Percentiles rank a stretch among this genome's conserved stretches.
Evolutionary conservation across 2,888 invertebrate species (phyloP).

Genomic region (Euplexia lucipara): DNA sequence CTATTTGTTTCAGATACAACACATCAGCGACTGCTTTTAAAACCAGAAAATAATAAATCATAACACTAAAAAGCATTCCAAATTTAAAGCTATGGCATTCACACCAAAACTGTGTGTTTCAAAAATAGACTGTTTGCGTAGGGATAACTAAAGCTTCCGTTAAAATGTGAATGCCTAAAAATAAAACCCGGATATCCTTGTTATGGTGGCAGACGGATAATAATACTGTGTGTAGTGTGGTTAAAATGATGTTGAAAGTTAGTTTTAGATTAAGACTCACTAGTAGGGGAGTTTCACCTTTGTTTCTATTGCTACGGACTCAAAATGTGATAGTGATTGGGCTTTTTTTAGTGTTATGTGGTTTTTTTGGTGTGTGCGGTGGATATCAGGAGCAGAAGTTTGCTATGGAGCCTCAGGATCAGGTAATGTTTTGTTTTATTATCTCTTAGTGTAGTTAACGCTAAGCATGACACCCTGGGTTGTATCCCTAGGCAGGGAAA

Average conservation of each 20-base stretch:
- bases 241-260: constrained; percentile 76
- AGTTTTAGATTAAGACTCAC: constrained; percentile 77
- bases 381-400: constrained; percentile 94
- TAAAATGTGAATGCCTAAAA: constrained; percentile 83
- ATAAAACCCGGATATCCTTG: constrained; percentile 79
- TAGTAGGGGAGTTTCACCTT: constrained; percentile 82
- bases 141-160: constrained; percentile 80
- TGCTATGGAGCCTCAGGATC: constrained; percentile 97
- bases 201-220: constrained; percentile 72
- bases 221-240: constrained; percentile 58
- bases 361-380: constrained; percentile 80
- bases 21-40: constrained; percentile 64
- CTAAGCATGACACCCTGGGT: too few relatives aligned
- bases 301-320: constrained; percentile 86
- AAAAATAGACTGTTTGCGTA: constrained; percentile 75
- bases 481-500: too few relatives aligned
- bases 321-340: constrained; percentile 62
- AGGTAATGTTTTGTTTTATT: constrained; percentile 74
- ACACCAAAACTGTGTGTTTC: constrained; percentile 66
- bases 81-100: constrained; percentile 83
- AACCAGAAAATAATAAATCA: constrained; percentile 68
- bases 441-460: too few relatives aligned
- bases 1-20: constrained; percentile 79
- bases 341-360: constrained; percentile 71
- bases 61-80: constrained; percentile 67